Percentiles rank a stretch among this genome's conserved stretches.
Conservation (phyloP, 2,888 invertebrate genomes). For the Ceraclea dissimilis region DNA sequence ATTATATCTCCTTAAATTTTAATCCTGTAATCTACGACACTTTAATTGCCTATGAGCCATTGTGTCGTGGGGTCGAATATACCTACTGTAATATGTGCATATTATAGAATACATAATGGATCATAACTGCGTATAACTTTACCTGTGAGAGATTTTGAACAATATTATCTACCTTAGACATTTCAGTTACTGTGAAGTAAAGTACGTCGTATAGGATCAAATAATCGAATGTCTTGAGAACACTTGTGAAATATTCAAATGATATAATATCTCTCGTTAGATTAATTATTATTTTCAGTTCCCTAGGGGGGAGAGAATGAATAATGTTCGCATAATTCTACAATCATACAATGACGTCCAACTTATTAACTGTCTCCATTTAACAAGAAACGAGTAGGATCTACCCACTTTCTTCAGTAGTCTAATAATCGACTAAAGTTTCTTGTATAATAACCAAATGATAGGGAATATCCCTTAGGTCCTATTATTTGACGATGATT, state of each 20-base stretch:
- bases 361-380: constrained; percentile 9
- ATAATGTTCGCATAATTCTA: constrained; percentile 6
- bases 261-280: background rate
- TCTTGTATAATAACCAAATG: constrained; percentile 6
- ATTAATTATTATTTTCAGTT: constrained; percentile 2
- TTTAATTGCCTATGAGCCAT: background rate
- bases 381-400: constrained; percentile 4
- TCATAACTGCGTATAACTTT: too few relatives aligned
- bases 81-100: too few relatives aligned
- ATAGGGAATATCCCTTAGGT: constrained; percentile 4
- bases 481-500: constrained; percentile 12
- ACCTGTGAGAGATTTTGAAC: too few relatives aligned
- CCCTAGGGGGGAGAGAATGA: background rate
- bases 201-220: too few relatives aligned
- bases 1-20: background rate
- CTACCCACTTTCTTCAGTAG: background rate
- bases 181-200: too few relatives aligned
- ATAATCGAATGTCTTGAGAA: too few relatives aligned
- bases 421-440: constrained; percentile 11
- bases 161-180: too few relatives aligned
- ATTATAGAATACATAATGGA: too few relatives aligned
- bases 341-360: constrained; percentile 8
- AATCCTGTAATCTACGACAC: background rate
- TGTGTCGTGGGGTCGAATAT: background rate
- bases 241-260: too few relatives aligned